Evolutionary conservation across 2,888 invertebrate genomes (phyloP).

Genomic region (Apodemia hepburni): DNA sequence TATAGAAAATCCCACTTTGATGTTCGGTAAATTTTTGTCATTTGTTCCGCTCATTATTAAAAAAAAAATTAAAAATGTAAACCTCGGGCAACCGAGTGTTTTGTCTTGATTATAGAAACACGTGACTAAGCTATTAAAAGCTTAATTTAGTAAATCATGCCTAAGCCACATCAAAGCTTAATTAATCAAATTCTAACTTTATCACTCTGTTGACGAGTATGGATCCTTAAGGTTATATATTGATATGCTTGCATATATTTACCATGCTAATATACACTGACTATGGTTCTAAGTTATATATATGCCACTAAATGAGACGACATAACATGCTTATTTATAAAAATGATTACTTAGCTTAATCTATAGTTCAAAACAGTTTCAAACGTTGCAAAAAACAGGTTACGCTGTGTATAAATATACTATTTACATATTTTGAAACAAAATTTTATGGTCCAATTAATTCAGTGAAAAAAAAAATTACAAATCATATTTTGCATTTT

Average conservation of each 20-base stretch:
- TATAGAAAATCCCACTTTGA: no score
- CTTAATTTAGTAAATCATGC: neutral
- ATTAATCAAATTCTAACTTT: constrained; percentile 39
- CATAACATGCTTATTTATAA: neutral
- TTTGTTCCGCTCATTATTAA: no score
- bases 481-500: no score
- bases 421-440: no score
- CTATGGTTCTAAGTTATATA: constrained; percentile 2
- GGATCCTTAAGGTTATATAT: constrained; percentile 35
- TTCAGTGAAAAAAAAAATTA: no score
- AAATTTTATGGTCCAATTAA: no score
- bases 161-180: constrained; percentile 20
- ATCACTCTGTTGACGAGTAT: constrained; percentile 72
- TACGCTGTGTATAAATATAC: no score
- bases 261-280: constrained; percentile 9
- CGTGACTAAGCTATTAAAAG: neutral
- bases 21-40: no score
- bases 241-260: constrained; percentile 20
- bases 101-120: neutral
- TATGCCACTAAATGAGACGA: neutral
- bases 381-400: no score
- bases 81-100: no score
- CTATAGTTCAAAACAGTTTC: no score
- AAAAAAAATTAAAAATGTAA: no score
- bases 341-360: neutral